phyloP scores from a whole-genome alignment of 2,113 vertebrate genomes.

The Gymnorhina tibicen region DNA sequence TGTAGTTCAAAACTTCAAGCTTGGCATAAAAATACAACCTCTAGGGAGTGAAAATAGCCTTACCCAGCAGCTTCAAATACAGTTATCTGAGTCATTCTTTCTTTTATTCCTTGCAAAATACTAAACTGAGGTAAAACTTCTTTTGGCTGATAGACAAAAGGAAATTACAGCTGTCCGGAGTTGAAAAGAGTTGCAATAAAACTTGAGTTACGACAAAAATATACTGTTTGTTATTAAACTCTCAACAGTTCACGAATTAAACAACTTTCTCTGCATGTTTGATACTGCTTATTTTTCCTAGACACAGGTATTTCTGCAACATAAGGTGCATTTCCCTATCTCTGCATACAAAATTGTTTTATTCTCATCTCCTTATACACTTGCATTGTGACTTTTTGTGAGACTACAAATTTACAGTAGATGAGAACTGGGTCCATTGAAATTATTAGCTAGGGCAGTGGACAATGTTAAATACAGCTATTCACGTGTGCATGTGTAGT shows the following conservation, averaged over 20 bases:
- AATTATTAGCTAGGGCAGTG: neutral
- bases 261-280: neutral
- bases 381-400: neutral
- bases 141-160: constrained; percentile 27
- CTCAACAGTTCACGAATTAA: neutral
- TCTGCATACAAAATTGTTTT: neutral
- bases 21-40: neutral
- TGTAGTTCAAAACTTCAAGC: constrained; percentile 27
- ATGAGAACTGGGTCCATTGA: neutral
- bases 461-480: neutral
- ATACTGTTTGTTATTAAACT: constrained; percentile 1
- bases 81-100: constrained; percentile 33
- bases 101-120: constrained; percentile 38
- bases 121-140: neutral
- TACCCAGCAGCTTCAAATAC: constrained; percentile 31
- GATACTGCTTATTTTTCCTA: neutral
- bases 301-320: neutral
- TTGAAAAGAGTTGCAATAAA: constrained; percentile 45
- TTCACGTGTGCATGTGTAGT: neutral
- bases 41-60: constrained; percentile 26
- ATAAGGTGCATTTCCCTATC: neutral
- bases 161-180: constrained; percentile 35
- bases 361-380: neutral
- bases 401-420: neutral
- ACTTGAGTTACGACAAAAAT: constrained; percentile 29